Evolutionary conservation across 92 coral and sea anemone species (phyloP).

Genomic region (Galaxea fascicularis): DNA sequence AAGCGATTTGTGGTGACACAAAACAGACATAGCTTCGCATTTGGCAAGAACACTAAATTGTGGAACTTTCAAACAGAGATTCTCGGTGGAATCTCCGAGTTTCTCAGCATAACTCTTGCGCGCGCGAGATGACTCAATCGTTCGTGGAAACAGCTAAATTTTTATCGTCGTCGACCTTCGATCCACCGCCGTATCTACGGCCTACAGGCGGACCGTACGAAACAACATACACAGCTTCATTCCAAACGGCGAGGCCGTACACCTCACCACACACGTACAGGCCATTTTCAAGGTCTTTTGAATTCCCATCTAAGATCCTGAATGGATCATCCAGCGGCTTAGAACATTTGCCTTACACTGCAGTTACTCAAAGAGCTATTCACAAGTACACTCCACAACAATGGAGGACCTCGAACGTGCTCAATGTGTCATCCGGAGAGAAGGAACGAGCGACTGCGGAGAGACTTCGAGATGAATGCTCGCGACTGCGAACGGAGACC

Average conservation of each 20-base stretch:
- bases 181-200: conserved; percentile 92
- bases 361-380: conserved; percentile 78
- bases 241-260: conserved; percentile 77
- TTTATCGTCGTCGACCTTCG: conserved; percentile 87
- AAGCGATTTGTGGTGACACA: conserved; percentile 69
- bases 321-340: conserved; percentile 85
- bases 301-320: conserved; percentile 87
- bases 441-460: conserved; percentile 97
- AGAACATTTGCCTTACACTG: conserved; percentile 93
- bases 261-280: conserved; percentile 66
- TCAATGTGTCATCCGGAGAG: conserved; percentile 94
- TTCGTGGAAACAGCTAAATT: conserved; percentile 91
- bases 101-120: conserved; percentile 14
- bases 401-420: conserved; percentile 93
- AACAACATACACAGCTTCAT: conserved; percentile 91
- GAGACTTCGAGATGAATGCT: conserved; percentile 94
- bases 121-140: conserved; percentile 76
- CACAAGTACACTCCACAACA: conserved; percentile 91
- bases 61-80: conserved; percentile 21
- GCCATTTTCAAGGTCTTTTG: conserved; percentile 77
- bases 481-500: conserved; percentile 96
- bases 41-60: conserved; percentile 10
- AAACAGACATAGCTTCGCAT: conserved; percentile 79
- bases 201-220: conserved; percentile 92
- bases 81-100: conserved; percentile 19